Evolutionary conservation across 2,797 vertebrate species (phyloP), one percentile per base, ranked within the genome.

Genomic region (Acridotheres tristis): DNA sequence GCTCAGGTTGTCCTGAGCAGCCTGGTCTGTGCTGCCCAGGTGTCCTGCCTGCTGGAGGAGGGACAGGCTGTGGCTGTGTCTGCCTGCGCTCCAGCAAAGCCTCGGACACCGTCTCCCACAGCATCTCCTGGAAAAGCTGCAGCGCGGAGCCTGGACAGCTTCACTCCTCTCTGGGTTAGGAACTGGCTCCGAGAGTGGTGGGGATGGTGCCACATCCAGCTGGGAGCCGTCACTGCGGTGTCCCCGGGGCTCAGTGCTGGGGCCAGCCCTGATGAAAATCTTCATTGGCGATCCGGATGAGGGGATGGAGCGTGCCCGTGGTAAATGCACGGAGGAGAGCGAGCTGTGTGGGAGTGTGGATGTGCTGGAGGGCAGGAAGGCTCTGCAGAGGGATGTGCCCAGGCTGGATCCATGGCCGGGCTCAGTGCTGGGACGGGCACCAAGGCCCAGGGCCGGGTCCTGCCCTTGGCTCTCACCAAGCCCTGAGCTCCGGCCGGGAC

Each of bases 21-120:
- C 1, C 5, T 20, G 55, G 9, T 62, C 8, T 34, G 4, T 54
- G 19, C 2, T 5, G 47, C 6, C 5, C n/a, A 5, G 29, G 5
- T 59, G n/a, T 3, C 2, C 30, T 20, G 47, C 21, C 61, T 26
- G n/a, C 9, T 34, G 12, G 25, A 6, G 21, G 30, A 34, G 20
- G n/a, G 17, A 59, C 26, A 30, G 38, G 29, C 53, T 59, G 38
- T 34, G 68, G 20, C 12, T 59, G n/a, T 74, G 12, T 11, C 66
- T 78, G 25, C 38, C 12, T 20, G 75, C 7, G 11, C 25, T 30
- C 30, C 20, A 66, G 20, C 21, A 47, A 15, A 73, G 38, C 45
- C 45, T 58, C 26, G 38, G 45, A 0, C 25, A 25, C 11, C 2
- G 0, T 29, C 11, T 45, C 22, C 38, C 51, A 20, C 0, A 0